Evolutionary conservation across 2,113 vertebrate species (phyloP), one percentile per base, ranked within the genome.

Genomic region (Anser cygnoides): DNA sequence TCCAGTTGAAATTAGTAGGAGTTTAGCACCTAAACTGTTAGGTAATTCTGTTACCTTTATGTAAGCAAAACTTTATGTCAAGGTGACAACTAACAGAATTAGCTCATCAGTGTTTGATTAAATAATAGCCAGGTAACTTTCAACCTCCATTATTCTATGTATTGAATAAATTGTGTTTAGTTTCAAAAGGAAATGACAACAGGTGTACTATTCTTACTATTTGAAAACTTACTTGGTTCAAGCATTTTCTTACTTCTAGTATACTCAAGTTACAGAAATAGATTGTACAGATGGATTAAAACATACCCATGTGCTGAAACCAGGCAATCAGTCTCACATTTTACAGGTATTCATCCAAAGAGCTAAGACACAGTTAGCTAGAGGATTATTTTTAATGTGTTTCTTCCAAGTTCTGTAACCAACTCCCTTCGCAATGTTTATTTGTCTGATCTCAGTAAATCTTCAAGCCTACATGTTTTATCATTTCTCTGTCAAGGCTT

Each of bases 281-380:
- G 96, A 75, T 59, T 89, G 65, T 96, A 93, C 90, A 71, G 93
- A 93, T 97, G 92, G 89, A 95, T 97, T 96, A 94, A 97, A 97
- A 97, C 90, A 84, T 89, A 59, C 63, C 94, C 91, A 96, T 84
- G 84, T 94, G 87, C 92, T 92, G 92, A 84, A 93, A 92, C 72
- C 87, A 94, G 86, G 80, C 83, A 84, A 94, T 97, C 92, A 90
- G 75, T 68, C 43, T 92, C 46, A 73, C 91, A 39, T 97, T 97
- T 95, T 96, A 61, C 95, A 96, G 96, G 89, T 96, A 76, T 92
- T 58, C 94, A 96, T 96, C 79, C 91, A 91, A 96, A 87, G 16
- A 61, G 37, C 58, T 88, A 92, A 93, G 91, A 89, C 95, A 80
- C 74, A 95, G 74, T 91, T 87, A 68, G 74, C 89, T 86, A 86